Percentiles rank a stretch among this genome's conserved stretches.
Evolutionary conservation across 2,113 vertebrate species (phyloP).

Genomic region (Perca fluviatilis): DNA sequence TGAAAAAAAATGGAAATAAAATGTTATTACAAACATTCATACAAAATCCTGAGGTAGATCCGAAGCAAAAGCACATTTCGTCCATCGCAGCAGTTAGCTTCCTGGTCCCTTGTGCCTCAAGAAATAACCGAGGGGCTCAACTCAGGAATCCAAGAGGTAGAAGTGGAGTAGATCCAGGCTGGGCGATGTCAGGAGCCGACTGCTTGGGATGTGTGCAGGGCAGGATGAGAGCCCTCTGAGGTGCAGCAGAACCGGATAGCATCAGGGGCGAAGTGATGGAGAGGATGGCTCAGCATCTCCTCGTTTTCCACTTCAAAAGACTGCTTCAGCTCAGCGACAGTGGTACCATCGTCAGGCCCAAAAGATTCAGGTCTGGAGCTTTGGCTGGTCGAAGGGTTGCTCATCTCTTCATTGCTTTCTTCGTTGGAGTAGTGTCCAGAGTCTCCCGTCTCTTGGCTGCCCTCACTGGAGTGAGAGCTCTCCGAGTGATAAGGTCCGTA

Average conservation of each 20-base stretch:
- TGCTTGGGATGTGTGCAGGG: conserved; percentile 20
- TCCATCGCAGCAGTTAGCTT: conserved; percentile 62
- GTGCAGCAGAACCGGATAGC: conserved; percentile 5
- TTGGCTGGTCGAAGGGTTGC: conserved; percentile 78
- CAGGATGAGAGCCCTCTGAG: conserved; percentile 21
- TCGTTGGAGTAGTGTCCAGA: conserved; percentile 94
- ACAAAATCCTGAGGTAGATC: conserved; percentile 75
- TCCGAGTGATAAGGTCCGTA: conserved; percentile 84
- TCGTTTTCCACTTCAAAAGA: conserved; percentile 64
- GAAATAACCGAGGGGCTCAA: conserved; percentile 40
- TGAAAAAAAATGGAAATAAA: conserved; percentile 61
- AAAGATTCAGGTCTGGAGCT: conserved; percentile 63
- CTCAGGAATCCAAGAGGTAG: conserved; percentile 64
- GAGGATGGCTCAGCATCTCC: conserved; percentile 14
- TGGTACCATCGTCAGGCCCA: not conserved
- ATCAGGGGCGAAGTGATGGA: conserved; percentile 32
- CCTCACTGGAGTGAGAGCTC: conserved; percentile 91
- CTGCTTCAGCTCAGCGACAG: conserved; percentile 42
- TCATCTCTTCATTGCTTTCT: conserved; percentile 87
- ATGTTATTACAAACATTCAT: conserved; percentile 70
- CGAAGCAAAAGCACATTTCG: conserved; percentile 56
- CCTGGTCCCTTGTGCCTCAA: conserved; percentile 54
- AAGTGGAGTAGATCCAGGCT: conserved; percentile 44
- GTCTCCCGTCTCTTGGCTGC: conserved; percentile 93
- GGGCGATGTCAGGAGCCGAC: conserved; percentile 55